These are phyloP conservation scores for Hyperoodon ampullatus DNA, from an alignment of 2,113 vertebrate genomes.

Conservation along the genomic window DNA sequence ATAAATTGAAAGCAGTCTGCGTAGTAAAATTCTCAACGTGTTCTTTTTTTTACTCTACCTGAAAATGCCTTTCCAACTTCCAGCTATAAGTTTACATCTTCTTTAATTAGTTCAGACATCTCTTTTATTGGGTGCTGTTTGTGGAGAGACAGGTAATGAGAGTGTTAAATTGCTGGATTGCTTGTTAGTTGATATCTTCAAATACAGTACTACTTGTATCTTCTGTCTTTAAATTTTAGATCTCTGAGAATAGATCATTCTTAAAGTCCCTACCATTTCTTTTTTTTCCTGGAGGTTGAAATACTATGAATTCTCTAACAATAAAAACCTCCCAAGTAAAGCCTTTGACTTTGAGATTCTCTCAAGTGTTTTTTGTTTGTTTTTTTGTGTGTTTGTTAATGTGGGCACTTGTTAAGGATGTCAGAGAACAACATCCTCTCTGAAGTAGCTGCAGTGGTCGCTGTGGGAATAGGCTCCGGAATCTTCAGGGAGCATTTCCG, in stretches of 20 bases:
- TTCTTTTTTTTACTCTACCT: not conserved
- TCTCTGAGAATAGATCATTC: not conserved
- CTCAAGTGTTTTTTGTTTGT: not conserved
- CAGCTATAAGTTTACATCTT: not conserved
- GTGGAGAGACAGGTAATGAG: not conserved
- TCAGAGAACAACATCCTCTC: not conserved
- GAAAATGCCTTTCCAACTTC: not conserved
- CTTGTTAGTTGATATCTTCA: not conserved
- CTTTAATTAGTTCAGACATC: not conserved
- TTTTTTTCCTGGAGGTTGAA: not conserved
- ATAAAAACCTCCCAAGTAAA: not conserved
- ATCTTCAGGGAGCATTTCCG: not conserved
- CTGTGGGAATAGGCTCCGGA: not conserved
- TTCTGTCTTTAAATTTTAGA: slow-evolving; percentile 10
- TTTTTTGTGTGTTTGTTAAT: not conserved
- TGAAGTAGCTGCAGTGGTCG: not conserved
- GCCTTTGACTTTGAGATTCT: not conserved
- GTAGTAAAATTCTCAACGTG: not conserved
- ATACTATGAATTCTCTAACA: not conserved
- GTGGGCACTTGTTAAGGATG: not conserved
- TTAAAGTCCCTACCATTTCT: not conserved
- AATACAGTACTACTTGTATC: not conserved
- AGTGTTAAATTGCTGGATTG: not conserved
- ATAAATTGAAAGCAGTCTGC: not conserved
- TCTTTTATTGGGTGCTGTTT: not conserved